A percentile compares a stretch with the other conserved stretches of the same genome.
Evolutionary conservation across 2,888 invertebrate genomes (phyloP).

Genomic region (Bhutanitis thaidina): DNA sequence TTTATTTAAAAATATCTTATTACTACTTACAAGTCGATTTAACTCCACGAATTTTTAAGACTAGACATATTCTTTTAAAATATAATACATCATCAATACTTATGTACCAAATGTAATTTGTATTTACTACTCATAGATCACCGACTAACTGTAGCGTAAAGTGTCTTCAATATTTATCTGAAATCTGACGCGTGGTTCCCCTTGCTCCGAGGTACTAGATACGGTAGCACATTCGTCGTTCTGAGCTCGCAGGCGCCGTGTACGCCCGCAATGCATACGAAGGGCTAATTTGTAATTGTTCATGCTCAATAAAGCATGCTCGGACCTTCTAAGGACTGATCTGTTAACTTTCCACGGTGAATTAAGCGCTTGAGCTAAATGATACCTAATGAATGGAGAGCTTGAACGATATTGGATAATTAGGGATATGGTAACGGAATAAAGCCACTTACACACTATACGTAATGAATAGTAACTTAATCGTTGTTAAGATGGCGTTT

Average conservation of each 20-base stretch:
- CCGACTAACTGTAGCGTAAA: no score
- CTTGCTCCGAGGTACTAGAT: background rate
- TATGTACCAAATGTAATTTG: no score
- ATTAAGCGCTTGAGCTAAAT: conserved; percentile 11
- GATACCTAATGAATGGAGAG: conserved; percentile 4
- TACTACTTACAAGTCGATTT: no score
- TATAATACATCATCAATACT: no score
- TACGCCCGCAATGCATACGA: conserved; percentile 5
- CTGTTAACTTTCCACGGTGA: conserved; percentile 9
- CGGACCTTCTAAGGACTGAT: conserved; percentile 11
- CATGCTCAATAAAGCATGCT: conserved; percentile 13
- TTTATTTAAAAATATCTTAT: no score
- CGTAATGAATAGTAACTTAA: background rate
- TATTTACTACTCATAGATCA: no score
- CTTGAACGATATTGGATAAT: conserved; percentile 7
- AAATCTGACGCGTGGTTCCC: background rate
- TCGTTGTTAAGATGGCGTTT: no score
- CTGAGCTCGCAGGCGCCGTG: conserved; percentile 7
- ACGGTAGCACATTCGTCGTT: conserved; percentile 16
- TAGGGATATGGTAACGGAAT: background rate
- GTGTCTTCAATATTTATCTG: no score
- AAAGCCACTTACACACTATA: background rate
- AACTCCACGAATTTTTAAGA: no score
- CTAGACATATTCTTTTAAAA: no score
- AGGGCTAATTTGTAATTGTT: conserved; percentile 16